phyloP scores from a whole-genome alignment of 1,140 invertebrate genomes.

The Daktulosphaira vitifoliae region DNA sequence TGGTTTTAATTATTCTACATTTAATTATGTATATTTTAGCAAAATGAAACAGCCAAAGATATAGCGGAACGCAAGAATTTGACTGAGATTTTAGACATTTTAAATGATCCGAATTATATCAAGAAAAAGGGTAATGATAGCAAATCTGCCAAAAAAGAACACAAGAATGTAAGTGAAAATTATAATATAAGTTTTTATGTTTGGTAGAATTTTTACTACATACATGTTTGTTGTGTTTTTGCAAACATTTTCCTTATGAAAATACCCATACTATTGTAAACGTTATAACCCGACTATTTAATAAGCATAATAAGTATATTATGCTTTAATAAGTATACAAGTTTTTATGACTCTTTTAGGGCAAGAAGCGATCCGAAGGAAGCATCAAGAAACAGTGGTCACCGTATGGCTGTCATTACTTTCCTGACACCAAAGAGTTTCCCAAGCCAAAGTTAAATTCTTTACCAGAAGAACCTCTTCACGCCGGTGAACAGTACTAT shows the following conservation, averaged over 20 bases:
- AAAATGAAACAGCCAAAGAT: slow-evolving; percentile 81
- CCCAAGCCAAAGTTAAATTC: slow-evolving; percentile 75
- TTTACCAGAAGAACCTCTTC: slow-evolving; percentile 72
- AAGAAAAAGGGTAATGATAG: slow-evolving; percentile 4
- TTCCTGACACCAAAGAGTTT: slow-evolving; percentile 70
- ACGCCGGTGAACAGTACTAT: slow-evolving; percentile 86
- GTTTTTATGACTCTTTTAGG: too few species aligned
- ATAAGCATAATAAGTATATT: too few species aligned
- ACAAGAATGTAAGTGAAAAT: slow-evolving; percentile 10
- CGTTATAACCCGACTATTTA: too few species aligned
- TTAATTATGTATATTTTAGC: slow-evolving; percentile 44
- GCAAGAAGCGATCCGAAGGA: neutral
- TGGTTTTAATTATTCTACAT: too few species aligned
- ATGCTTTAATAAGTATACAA: too few species aligned
- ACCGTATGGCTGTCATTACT: slow-evolving; percentile 83
- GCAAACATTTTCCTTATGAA: too few species aligned
- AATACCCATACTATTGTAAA: too few species aligned
- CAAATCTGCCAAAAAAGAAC: neutral
- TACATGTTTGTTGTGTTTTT: too few species aligned
- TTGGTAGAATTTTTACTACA: too few species aligned
- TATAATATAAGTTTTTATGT: too few species aligned
- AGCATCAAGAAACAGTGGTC: slow-evolving; percentile 52
- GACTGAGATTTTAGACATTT: slow-evolving; percentile 67
- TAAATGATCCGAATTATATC: slow-evolving; percentile 44
- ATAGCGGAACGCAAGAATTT: slow-evolving; percentile 81